Evolutionary conservation across 2,113 vertebrate genomes (phyloP).

Genomic region (Rhagologus leucostigma): DNA sequence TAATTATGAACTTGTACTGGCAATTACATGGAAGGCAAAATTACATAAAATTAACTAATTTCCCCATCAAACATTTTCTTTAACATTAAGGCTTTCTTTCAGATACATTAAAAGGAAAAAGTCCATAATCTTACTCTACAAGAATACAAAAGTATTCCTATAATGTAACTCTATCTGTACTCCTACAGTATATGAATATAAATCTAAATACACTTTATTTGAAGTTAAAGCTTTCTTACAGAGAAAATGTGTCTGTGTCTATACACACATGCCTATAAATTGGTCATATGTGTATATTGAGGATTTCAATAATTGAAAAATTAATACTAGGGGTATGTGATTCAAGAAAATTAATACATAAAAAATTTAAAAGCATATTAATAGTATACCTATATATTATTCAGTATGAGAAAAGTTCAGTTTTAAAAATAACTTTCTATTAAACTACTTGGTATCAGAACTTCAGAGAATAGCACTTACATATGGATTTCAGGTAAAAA

Average conservation of each 20-base stretch:
- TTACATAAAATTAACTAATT: neutral
- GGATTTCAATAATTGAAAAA: neutral
- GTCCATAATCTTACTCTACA: neutral
- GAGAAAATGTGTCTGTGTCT: neutral
- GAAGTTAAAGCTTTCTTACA: neutral
- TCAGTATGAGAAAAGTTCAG: fast-evolving
- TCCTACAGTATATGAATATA: neutral
- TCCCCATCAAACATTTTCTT: neutral
- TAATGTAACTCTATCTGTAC: neutral
- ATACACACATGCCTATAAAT: neutral
- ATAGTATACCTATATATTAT: neutral
- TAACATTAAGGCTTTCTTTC: neutral
- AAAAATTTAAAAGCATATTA: neutral
- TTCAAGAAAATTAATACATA: neutral
- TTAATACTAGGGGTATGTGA: neutral
- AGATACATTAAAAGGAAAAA: neutral
- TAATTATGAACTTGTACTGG: neutral
- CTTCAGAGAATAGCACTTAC: neutral
- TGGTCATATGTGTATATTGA: neutral
- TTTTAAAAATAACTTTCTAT: neutral
- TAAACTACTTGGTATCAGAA: neutral
- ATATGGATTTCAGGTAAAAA: neutral
- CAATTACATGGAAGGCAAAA: neutral
- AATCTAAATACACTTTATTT: neutral
- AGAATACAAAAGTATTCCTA: neutral